phyloP scores from a whole-genome alignment of 2,113 vertebrate species.

The Campylomormyrus tamandua region DNA sequence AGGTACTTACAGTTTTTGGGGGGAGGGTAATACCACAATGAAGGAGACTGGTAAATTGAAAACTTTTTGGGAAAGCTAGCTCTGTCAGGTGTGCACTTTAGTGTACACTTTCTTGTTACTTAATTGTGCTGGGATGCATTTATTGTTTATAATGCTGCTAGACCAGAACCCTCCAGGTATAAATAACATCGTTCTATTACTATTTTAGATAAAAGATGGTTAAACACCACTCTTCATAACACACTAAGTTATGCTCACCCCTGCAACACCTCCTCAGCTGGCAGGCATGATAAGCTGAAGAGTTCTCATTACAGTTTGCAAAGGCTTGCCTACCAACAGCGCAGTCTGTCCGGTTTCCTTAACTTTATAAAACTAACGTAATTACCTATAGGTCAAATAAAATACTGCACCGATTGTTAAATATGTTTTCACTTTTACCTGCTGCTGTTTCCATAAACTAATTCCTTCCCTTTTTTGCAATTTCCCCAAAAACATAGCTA shows the following conservation, averaged over 20 bases:
- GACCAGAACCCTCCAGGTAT: neutral
- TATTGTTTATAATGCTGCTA: neutral
- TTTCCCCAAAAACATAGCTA: neutral
- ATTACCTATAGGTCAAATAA: neutral
- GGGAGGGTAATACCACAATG: neutral
- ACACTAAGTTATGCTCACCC: neutral
- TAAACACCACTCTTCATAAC: neutral
- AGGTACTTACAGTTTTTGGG: neutral
- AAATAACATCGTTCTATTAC: neutral
- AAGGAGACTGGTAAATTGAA: neutral
- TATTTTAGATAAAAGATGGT: neutral
- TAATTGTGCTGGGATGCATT: neutral
- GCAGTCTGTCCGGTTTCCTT: neutral
- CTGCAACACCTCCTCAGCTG: neutral
- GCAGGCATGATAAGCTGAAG: neutral
- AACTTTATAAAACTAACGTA: neutral
- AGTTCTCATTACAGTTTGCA: neutral
- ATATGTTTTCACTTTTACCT: neutral
- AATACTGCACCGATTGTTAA: neutral
- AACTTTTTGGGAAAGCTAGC: neutral
- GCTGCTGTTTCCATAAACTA: neutral
- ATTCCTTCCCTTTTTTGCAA: neutral
- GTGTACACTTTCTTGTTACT: neutral
- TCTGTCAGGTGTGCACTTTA: neutral
- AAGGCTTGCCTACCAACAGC: neutral